Percentiles rank a stretch among this genome's conserved stretches.
phyloP scores from a whole-genome alignment of 2,888 invertebrate species.

The Drosophila nr. perissopoda region DNA sequence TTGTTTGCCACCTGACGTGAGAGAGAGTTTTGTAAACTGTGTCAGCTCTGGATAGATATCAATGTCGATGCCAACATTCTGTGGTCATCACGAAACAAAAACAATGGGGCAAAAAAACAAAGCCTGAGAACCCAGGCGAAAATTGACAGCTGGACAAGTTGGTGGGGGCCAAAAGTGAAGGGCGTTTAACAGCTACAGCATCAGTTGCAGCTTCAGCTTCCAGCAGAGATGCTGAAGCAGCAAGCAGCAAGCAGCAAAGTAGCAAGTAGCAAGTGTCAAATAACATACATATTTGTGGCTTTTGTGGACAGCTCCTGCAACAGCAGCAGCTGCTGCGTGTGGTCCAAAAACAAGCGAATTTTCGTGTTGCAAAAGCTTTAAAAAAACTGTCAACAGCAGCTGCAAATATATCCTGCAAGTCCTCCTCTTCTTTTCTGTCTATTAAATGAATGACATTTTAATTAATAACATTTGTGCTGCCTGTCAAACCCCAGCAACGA shows the following conservation, averaged over 20 bases:
- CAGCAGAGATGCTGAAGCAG: constrained; percentile 26
- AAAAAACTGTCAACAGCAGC: constrained; percentile 74
- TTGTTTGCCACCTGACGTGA: constrained; percentile 50
- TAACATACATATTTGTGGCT: constrained; percentile 76
- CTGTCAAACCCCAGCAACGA: constrained; percentile 16
- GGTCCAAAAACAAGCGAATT: constrained; percentile 46
- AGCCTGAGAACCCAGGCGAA: constrained; percentile 38
- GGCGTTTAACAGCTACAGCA: constrained; percentile 58
- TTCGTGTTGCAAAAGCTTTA: constrained; percentile 31
- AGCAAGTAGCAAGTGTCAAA: constrained; percentile 40
- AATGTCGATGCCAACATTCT: constrained; percentile 58
- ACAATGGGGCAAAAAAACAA: not conserved
- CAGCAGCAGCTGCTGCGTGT: constrained; percentile 60
- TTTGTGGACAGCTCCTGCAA: constrained; percentile 59
- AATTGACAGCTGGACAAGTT: constrained; percentile 70
- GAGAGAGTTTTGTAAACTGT: constrained; percentile 51
- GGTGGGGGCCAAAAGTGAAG: constrained; percentile 62
- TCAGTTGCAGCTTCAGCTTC: not conserved
- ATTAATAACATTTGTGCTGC: constrained; percentile 82
- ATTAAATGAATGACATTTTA: constrained; percentile 82
- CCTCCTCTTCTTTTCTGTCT: constrained; percentile 34
- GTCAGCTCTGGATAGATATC: constrained; percentile 42
- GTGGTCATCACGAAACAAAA: constrained; percentile 47
- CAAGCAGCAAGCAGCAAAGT: constrained; percentile 1
- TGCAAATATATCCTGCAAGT: constrained; percentile 57